Evolutionary conservation across 2,113 vertebrate genomes (phyloP), one percentile per base, ranked within the genome.

Genomic region (Aegypius monachus): DNA sequence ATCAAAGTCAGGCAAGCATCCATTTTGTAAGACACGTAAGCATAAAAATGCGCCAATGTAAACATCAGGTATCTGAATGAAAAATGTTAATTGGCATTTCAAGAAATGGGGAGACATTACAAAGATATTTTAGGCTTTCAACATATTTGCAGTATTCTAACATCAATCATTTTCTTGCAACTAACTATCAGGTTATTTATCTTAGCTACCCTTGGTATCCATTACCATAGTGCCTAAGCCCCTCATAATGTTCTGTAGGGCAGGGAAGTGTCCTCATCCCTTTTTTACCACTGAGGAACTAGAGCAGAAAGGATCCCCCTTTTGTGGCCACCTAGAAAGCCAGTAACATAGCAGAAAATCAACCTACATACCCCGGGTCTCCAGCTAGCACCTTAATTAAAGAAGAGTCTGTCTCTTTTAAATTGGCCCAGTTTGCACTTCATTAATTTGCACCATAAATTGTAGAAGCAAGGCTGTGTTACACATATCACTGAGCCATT

Each of bases 1-100:
- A 92, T 90, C 92, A 95, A 93, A 91, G 91, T 77, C 81, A 90
- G 71, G 70, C 79, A 50, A 97, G 95, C 85, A 96, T 94, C 93
- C 96, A 95, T 95, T 96, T 96, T 95, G 88, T 88, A 78, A 96
- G 94, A 95, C 91, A 81, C 9, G 40, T 26, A 63, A 94, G 75
- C 56, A 78, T 97, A 96, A 96, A 96, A 96, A 96, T 95, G 90
- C 0, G 11, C 90, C 96, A 94, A 95, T 91, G 81, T 97, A 97
- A 97, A 97, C 95, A 97, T 78, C 92, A 97, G 94, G 96, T 97
- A 97, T 97, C 96, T 95, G 82, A 94, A 74, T 97, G 97, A 97
- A 96, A 97, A 97, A 97, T 97, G 96, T 97, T 96, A 96, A 96
- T 96, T 97, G 96, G 94, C 85, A 94, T 97, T 96, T 95, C 94